Base-by-base conservation (phyloP, 1,140 invertebrate genomes). In the Alviniconcha marisindica region DNA sequence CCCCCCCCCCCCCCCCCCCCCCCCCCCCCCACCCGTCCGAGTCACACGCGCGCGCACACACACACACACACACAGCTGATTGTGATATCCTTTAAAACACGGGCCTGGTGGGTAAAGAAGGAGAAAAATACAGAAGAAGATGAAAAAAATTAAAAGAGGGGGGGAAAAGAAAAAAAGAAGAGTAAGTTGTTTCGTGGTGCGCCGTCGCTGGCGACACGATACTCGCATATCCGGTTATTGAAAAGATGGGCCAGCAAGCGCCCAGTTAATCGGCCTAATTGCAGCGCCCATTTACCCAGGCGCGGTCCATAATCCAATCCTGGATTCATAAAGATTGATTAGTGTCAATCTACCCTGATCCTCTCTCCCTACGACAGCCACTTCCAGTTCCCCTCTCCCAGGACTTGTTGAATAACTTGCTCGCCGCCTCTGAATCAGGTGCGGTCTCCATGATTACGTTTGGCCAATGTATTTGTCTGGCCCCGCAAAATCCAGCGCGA, bases 381-480 rank as follows among this genome's bases (percentile, higher is more conserved):
- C 63, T 33, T 33, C n/a, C 31, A 28, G 12, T 4, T 21, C n/a
- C 31, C 4, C 7, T 33, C 24, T 40, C 36, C 36, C 36, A 14
- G 38, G 31, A 15, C 69, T 60, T 5, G 15, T 28, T 60, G n/a
- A 28, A 60, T 60, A 60, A 5, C 33, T 14, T 31, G 15, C 7
- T 33, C 69, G 4, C 15, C 31, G 33, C 12, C 56, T 5, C 69
- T 36, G 36, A 71, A 33, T 71, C 69, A 71, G 36, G 33, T 40
- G 33, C 36, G 33, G 33, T 60, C 69, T 71, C 69, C 24, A 40
- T 71, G 69, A 71, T 71, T 71, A 71, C 69, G 69, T 40, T 38
- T 38, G 69, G 31, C 69, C 69, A 40, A 71, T 71, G 69, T 71
- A 71, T 71, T 71, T 71, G 69, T 71, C 69, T 40, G 69, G 14